Conservation (phyloP, 1,140 invertebrate genomes). For the Brachystomella parvula region DNA sequence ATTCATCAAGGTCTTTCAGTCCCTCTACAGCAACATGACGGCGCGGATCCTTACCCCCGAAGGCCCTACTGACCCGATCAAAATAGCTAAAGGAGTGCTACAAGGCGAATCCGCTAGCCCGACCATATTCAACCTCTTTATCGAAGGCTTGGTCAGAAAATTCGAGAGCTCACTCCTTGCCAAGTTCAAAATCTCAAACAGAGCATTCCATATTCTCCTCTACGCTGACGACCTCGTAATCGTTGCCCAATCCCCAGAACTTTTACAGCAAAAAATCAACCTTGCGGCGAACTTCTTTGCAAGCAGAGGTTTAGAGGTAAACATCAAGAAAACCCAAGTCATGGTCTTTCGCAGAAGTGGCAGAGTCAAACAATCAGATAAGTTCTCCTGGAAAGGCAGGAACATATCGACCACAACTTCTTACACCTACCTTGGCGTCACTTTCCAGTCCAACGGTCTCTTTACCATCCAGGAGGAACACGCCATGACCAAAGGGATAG, state of each 20-base stretch:
- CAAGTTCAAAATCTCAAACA: not conserved
- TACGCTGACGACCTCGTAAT: not conserved
- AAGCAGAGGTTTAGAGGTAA: not conserved
- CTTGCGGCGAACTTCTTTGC: not conserved
- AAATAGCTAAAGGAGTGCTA: not conserved
- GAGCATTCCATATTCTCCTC: not conserved
- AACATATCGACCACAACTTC: not conserved
- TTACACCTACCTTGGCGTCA: not conserved
- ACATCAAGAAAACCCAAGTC: not conserved
- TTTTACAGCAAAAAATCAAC: not conserved
- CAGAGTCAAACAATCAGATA: not conserved
- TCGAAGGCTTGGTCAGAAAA: not conserved
- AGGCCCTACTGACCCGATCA: not conserved
- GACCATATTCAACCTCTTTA: not conserved
- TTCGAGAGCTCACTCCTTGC: not conserved
- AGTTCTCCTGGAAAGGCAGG: not conserved
- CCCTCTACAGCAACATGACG: not conserved
- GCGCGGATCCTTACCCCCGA: not conserved
- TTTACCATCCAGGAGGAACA: not conserved
- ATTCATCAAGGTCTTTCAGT: not conserved
- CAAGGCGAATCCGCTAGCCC: conserved; percentile 6
- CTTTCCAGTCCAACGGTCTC: not conserved
- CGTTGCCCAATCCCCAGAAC: not conserved
- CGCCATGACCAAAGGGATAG: not conserved
- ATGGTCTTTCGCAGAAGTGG: not conserved